Evolutionary conservation across 2,888 invertebrate species (phyloP), one percentile per base, ranked within the genome.

Genomic region (Scaptomyza tumidula): DNA sequence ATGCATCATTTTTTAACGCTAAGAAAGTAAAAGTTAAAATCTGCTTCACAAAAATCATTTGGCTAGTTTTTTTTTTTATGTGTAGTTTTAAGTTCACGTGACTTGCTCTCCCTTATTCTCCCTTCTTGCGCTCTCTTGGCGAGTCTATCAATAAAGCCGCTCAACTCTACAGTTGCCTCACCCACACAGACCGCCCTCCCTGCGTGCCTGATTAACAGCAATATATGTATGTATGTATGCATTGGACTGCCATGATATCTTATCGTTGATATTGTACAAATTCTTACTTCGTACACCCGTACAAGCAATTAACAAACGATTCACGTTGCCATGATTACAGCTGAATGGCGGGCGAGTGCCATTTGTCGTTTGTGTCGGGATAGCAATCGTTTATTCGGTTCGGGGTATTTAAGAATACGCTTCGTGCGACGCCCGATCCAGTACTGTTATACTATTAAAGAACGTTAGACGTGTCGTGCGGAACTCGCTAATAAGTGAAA

Each of bases 231-330:
- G 14, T 37, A 37, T 6, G 31, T 16, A 10, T 49, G 19, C 48
- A 52, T 49, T 39, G 19, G 33, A 7, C n/a, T 6, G 50, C 16
- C 66, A 24, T 78, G 67, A 19, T 78, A 89, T 89, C 88, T 88
- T 89, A 88, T 89, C 88, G 67, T 31, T 9, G 58, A 70, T 74
- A 68, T 64, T 50, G 50, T 50, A 50, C 35, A 50, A 76, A 82
- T 71, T 79, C 82, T 79, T 75, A 69, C 77, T 73, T 82, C 70
- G 80, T 78, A 80, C 76, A 84, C 67, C 72, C 78, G 82, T 84
- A 89, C 89, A 88, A 88, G 84, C 88, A 88, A 88, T 88, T 88
- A 89, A 79, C 88, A 88, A 88, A 79, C 88, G 86, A 86, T 89
- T 86, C 80, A 58, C 45, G 58, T 50, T 68, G 64, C 67, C 58